Evolutionary conservation across 2,113 vertebrate genomes (phyloP).

Genomic region (Eublepharis macularius): DNA sequence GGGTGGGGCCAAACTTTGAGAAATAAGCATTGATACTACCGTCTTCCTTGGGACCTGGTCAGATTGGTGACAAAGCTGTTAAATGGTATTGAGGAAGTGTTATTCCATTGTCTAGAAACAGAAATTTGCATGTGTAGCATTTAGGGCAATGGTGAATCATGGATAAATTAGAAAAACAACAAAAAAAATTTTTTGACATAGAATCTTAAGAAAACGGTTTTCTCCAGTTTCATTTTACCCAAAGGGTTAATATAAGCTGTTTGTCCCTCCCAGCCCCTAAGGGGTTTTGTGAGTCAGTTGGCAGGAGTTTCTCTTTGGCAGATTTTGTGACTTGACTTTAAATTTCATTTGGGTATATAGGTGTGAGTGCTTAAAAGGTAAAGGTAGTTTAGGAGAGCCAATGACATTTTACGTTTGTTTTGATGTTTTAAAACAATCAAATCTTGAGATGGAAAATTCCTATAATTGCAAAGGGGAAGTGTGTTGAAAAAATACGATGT

Average conservation of each 20-base stretch:
- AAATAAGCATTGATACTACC: neutral
- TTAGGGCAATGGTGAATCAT: neutral
- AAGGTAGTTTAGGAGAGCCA: neutral
- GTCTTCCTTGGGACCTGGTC: neutral
- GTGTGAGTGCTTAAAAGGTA: neutral
- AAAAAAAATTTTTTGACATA: neutral
- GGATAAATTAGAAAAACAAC: neutral
- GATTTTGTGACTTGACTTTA: conserved; percentile 30
- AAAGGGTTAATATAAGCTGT: conserved; percentile 44
- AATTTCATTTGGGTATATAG: neutral
- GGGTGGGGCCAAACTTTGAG: neutral
- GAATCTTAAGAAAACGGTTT: neutral
- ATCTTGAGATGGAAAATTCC: neutral
- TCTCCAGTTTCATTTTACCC: neutral
- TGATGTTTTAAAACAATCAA: conserved; percentile 34
- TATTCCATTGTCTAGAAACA: neutral
- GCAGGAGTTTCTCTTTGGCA: neutral
- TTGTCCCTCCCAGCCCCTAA: conserved; percentile 31
- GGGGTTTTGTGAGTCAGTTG: conserved; percentile 34
- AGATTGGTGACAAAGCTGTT: neutral
- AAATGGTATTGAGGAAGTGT: neutral
- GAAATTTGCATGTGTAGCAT: neutral
- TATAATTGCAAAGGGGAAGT: conserved; percentile 17
- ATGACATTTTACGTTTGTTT: conserved; percentile 33
- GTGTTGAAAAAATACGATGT: neutral